Evolutionary conservation across 2,113 vertebrate genomes (phyloP).

Genomic region (Acrocephalus kingi): DNA sequence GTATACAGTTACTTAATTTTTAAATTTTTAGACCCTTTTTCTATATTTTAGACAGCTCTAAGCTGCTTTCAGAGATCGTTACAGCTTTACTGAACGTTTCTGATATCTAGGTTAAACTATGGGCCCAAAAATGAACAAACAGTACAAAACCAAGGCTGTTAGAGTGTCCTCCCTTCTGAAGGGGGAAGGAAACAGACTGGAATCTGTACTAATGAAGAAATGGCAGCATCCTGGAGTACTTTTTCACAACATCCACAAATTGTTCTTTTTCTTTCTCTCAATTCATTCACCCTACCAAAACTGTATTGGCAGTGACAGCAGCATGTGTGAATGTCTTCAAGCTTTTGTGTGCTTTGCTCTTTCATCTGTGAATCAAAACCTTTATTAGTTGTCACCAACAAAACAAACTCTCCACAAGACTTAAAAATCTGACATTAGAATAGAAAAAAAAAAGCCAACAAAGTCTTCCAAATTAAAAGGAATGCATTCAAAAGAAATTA

Average conservation of each 20-base stretch:
- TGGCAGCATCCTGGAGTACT: background rate
- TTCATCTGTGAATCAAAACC: background rate
- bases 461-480: background rate
- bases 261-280: background rate
- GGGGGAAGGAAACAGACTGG: background rate
- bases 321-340: background rate
- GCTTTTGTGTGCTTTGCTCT: background rate
- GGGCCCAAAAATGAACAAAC: background rate
- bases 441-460: too few species aligned
- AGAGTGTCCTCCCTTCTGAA: background rate
- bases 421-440: background rate
- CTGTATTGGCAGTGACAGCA: background rate
- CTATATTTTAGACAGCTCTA: background rate
- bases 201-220: background rate
- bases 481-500: background rate
- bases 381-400: background rate
- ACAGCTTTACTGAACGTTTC: background rate
- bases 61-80: background rate
- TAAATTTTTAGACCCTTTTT: background rate
- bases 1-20: background rate
- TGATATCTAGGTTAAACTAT: background rate
- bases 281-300: background rate
- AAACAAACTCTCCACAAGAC: background rate
- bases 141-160: background rate
- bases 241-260: background rate